Conservation (phyloP, 92 coral and sea anemone species). For the Muricea muricata region DNA sequence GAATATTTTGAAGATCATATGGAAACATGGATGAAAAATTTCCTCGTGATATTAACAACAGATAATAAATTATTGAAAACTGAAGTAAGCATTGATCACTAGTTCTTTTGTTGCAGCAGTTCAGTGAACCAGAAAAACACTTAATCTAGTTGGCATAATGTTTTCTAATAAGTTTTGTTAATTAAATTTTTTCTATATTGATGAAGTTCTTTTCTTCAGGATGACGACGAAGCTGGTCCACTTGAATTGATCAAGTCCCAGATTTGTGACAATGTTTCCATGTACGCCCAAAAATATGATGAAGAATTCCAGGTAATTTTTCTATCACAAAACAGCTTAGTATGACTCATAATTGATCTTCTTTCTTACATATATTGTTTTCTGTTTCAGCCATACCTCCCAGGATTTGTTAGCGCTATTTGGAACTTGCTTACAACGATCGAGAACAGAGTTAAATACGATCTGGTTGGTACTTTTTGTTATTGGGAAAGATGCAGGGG, state of each 20-base stretch:
- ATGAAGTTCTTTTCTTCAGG: constrained; percentile 54
- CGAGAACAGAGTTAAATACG: constrained; percentile 82
- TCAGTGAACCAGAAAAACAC: too few relatives aligned
- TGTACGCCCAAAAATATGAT: constrained; percentile 98
- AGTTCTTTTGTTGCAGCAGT: too few relatives aligned
- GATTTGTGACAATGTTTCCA: constrained; percentile 93
- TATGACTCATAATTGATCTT: too few relatives aligned
- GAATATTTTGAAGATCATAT: constrained; percentile 95
- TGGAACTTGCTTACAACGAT: constrained; percentile 87
- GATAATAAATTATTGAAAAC: constrained; percentile 76
- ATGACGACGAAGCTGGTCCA: constrained; percentile 89
- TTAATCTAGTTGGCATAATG: too few relatives aligned
- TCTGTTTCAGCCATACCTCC: constrained; percentile 73
- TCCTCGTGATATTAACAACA: constrained; percentile 86
- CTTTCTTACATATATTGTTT: too few relatives aligned
- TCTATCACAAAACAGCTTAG: too few relatives aligned
- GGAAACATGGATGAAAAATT: constrained; percentile 97
- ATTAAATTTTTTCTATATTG: too few relatives aligned
- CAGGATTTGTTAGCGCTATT: constrained; percentile 96
- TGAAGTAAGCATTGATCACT: constrained; percentile 22
- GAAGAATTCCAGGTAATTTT: constrained; percentile 92
- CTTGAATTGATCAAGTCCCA: constrained; percentile 94
- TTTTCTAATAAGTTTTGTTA: too few relatives aligned
- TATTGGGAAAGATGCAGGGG: too few relatives aligned
- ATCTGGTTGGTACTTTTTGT: constrained; percentile 70